Base-by-base conservation (phyloP, 2,797 vertebrate genomes). In the Eulemur albifrons region DNA sequence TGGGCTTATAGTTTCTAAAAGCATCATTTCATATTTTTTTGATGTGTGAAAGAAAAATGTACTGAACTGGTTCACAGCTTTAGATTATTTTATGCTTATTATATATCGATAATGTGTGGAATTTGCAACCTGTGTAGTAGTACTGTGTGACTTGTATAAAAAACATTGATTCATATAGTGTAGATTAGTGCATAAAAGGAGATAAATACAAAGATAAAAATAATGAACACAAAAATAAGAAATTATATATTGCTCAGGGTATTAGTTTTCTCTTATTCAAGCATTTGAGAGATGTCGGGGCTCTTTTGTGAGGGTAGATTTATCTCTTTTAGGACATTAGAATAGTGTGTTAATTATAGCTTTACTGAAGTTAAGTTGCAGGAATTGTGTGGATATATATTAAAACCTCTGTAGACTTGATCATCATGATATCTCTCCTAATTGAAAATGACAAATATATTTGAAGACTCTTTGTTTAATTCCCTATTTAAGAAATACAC, bases 81-180 rank as follows among this genome's bases (percentile, higher is more conserved):
- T 90, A 69, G 30, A 27, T 86, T 7, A 94, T 70, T 95, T 95
- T 77, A 15, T 96, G 15, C 21, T 95, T 91, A 69, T 93, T 52
- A 79, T 75, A 57, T 32, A 81, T 43, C 8, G 10, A 48, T 54
- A 67, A 93, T 84, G 75, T 82, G 40, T 76, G 45, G 13, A 25
- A 25, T 48, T 94, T 11, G 43, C 35, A 88, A 40, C 45, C 11
- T 52, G 30, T 32, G 4, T 40, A 52, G 20, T 12, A 20, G 40
- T 9, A 35, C 7, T 30, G 13, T 80, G 30, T 54, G 85, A 76
- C 3, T 70, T 61, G 43, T 2, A 52, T 63, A 72, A 88, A 32
- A 73, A 77, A 48, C 18, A 80, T 18, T 18, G 30, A 82, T 90
- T 90, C 57, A 83, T 35, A 11, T 38, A 65, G 30, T 30, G 2